Percentiles rank a stretch among this genome's conserved stretches.
Evolutionary conservation across 1,140 invertebrate species (phyloP).

Genomic region (Pararge aegeria): DNA sequence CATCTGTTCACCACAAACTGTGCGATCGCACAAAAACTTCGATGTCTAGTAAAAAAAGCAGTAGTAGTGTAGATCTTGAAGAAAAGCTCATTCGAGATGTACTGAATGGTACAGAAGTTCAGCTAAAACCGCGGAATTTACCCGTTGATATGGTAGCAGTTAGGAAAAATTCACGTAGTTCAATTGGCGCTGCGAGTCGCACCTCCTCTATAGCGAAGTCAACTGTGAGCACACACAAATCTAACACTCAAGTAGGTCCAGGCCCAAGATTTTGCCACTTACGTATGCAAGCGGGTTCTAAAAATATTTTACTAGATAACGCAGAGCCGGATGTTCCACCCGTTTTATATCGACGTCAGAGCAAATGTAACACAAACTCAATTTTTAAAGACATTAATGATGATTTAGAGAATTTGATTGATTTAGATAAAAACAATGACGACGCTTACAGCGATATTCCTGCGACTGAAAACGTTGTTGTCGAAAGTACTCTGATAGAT

Average conservation of each 20-base stretch:
- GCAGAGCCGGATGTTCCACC: conserved; percentile 84
- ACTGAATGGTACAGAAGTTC: conserved; percentile 43
- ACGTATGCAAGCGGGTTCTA: conserved; percentile 85
- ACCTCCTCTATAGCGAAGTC: conserved; percentile 74
- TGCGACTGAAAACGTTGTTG: conserved; percentile 59
- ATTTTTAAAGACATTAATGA: conserved; percentile 70
- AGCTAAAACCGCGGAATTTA: conserved; percentile 41
- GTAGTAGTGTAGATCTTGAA: conserved; percentile 54
- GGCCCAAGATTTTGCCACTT: conserved; percentile 87
- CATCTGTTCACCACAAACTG: conserved; percentile 81
- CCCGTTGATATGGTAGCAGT: conserved; percentile 41
- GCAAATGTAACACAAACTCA: conserved; percentile 71
- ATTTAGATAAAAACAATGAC: conserved; percentile 56
- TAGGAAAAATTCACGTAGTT: conserved; percentile 71
- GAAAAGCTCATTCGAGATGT: conserved; percentile 56
- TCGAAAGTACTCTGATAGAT: conserved; percentile 71
- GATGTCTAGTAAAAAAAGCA: conserved; percentile 66
- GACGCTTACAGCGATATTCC: conserved; percentile 39
- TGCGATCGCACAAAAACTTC: conserved; percentile 79
- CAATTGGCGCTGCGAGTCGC: conserved; percentile 70
- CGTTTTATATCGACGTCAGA: conserved; percentile 83
- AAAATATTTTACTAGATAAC: conserved; percentile 89
- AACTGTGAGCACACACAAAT: conserved; percentile 71
- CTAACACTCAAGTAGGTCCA: conserved; percentile 72
- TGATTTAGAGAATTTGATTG: conserved; percentile 63